Base-by-base conservation (phyloP, 2,113 vertebrate genomes). In the Coptodon bakossiorum region DNA sequence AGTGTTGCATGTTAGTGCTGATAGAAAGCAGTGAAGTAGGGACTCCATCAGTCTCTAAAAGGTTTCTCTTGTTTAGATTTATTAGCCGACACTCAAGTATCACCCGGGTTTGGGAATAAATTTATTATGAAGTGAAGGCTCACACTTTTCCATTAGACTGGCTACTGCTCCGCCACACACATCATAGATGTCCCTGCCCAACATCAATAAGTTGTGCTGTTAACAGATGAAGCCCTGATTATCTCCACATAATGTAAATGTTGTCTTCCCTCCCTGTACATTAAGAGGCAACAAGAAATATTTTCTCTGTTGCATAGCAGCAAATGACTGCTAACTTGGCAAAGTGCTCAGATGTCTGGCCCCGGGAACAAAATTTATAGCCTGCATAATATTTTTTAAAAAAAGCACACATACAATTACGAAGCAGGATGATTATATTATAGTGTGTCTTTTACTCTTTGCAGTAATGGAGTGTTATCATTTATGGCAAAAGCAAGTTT, bases 301-400 rank as follows among this genome's bases (percentile, higher is more conserved):
- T 89, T 91, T 93, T 24, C 5, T 34, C 22, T 36, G 81, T 89
- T 88, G 86, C 91, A 6, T 81, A 92, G 91, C 88, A 89, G 56
- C 91, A 59, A 80, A 90, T 78, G 79, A 29, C 52, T 56, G n/a
- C 27, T 57, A 76, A 24, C 54, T 78, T 87, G 86, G 73, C 79
- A 14, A 68, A 2, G 36, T 7, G 80, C 87, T 90, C 56, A 11
- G 16, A 73, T 63, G 22, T 83, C 43, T 36, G 17, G 48, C 11
- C 57, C 13, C 3, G 3, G 56, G 85, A 68, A 83, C 56, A 48
- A 2, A 40, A 52, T 86, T 59, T 29, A 53, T 24, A 17, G 29
- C 10, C 80, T 52, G 27, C 2, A 4, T 45, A 63, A 57, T 63
- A 63, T 34, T 63, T 19, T 4, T 0, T 16, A 16, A n/a, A 24